Evolutionary conservation across 2,888 invertebrate species (phyloP), one percentile per base, ranked within the genome.

Genomic region (Drosophila recens): DNA sequence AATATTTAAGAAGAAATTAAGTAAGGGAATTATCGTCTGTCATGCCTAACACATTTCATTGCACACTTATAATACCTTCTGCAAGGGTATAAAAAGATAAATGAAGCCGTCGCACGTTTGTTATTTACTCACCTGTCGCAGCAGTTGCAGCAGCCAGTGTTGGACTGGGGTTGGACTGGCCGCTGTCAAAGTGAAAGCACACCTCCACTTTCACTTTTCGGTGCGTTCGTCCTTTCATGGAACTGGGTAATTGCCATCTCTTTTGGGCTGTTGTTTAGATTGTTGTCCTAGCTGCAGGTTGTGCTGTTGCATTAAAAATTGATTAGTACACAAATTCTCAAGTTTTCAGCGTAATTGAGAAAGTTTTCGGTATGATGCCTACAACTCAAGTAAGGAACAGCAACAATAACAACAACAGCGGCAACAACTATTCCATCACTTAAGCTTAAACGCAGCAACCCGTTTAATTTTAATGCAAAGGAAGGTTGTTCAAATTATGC

Each of bases 271-370:
- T 40, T 53, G 46, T 51, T 73, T 62, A 53, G 64, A 62, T 69
- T 69, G 72, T 69, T 80, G 56, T 64, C 58, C 53, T 40, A 17
- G 46, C 11, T 70, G 48, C 64, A 61, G 43, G 23, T 49, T 36
- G 51, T 45, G 59, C 42, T 56, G 64, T 70, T 68, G 72, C 62
- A 72, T 81, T 75, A 67, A 78, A 67, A 68, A 77, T 81, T 82
- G 68, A 79, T 79, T 58, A 79, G 79, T 34, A 53, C 8, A 17
- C 23, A 38, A 49, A 42, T 40, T 59, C 53, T 63, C 27, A 17
- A 61, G 59, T 61, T 40, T 64, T 78, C 17, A 42, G 51, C 54
- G 42, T 73, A 80, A 77, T 80, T 80, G 65, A 56, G 51, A 73
- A 76, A 76, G 34, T 65, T 69, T 62, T 62, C 17, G 61, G 52